phyloP scores from a whole-genome alignment of 2,797 vertebrate genomes.

The Saxicola maurus region DNA sequence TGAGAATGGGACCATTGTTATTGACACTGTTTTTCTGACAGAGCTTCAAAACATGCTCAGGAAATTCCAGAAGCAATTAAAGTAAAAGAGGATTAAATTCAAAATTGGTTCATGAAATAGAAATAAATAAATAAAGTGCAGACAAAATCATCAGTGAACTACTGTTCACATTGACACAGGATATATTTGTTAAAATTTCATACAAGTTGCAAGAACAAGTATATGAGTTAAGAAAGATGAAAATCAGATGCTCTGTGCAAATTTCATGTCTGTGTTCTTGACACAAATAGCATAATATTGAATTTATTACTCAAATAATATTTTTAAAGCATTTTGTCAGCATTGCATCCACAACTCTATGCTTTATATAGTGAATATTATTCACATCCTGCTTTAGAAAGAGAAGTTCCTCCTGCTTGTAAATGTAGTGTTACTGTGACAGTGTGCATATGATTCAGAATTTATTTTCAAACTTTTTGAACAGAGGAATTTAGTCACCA shows the following conservation, averaged over 20 bases:
- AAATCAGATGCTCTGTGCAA: background rate
- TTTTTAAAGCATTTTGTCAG: background rate
- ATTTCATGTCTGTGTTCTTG: background rate
- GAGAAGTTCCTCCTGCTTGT: background rate
- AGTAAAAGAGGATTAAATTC: background rate
- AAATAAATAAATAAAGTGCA: background rate
- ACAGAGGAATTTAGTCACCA: background rate
- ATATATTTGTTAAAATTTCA: background rate
- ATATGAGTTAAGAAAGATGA: background rate
- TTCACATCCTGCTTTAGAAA: background rate
- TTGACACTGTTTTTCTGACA: background rate
- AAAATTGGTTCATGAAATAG: background rate
- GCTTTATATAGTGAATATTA: background rate
- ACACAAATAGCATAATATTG: background rate
- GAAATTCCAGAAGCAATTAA: background rate
- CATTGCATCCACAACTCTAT: background rate
- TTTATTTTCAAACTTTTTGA: background rate
- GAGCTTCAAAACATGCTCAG: background rate
- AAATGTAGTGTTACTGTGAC: background rate
- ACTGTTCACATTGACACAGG: background rate
- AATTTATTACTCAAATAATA: background rate
- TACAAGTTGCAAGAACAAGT: background rate
- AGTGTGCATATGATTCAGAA: background rate
- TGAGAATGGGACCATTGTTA: accelerated
- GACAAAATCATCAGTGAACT: background rate